phyloP scores from a whole-genome alignment of 2,113 vertebrate species.

The Lutjanus erythropterus region DNA sequence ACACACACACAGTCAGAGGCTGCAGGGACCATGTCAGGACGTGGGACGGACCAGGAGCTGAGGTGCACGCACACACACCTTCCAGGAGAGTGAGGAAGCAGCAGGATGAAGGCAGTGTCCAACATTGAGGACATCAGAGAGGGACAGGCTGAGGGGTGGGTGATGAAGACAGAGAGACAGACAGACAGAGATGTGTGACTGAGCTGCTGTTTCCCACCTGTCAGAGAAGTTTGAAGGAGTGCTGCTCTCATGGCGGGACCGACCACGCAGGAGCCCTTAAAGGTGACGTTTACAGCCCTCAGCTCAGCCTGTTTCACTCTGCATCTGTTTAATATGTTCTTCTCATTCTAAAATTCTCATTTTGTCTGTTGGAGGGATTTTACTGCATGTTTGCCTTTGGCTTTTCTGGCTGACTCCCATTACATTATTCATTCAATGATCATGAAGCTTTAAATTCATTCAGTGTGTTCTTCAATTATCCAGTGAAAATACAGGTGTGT shows the following conservation, averaged over 20 bases:
- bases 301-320: constrained; percentile 1
- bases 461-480: constrained; percentile 10
- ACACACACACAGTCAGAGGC: constrained; percentile 18
- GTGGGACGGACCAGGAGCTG: constrained; percentile 34
- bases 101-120: constrained; percentile 46
- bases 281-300: constrained; percentile 66
- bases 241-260: constrained; percentile 76
- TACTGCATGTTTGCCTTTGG: not conserved
- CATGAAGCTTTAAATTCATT: not conserved
- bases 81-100: constrained; percentile 28
- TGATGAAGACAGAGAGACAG: constrained; percentile 14
- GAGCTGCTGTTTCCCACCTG: constrained; percentile 60
- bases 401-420: not conserved
- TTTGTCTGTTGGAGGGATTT: not conserved
- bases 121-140: constrained; percentile 35
- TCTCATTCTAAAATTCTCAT: too few relatives aligned
- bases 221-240: constrained; percentile 74
- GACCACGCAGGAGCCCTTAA: constrained; percentile 70
- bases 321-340: not conserved
- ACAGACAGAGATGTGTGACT: constrained; percentile 46
- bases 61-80: constrained; percentile 18
- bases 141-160: constrained; percentile 17
- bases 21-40: constrained; percentile 49
- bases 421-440: not conserved
- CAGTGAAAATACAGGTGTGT: not conserved